phyloP scores from a whole-genome alignment of 92 coral and sea anemone genomes.

The Montipora capitata region DNA sequence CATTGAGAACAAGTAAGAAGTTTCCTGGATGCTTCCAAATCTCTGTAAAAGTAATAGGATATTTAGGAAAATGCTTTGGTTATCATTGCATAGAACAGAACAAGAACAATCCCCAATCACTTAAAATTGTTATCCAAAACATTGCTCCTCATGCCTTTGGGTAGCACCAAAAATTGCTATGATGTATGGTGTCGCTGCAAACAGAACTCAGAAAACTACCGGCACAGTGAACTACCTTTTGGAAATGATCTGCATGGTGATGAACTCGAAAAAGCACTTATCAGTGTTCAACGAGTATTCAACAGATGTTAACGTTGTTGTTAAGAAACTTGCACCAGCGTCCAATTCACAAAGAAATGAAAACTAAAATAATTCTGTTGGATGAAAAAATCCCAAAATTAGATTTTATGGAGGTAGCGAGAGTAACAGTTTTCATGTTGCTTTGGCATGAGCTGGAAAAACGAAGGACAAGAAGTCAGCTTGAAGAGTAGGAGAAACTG shows the following conservation, averaged over 20 bases:
- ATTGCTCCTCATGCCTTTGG: constrained; percentile 72
- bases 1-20: constrained; percentile 12
- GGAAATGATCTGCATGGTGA: constrained; percentile 53
- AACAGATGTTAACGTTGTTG: neutral
- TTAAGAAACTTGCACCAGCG: constrained; percentile 19
- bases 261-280: neutral
- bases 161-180: constrained; percentile 33
- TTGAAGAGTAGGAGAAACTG: too few species aligned
- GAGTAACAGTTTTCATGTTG: constrained; percentile 65
- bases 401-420: constrained; percentile 73
- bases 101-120: constrained; percentile 34
- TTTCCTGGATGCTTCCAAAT: constrained; percentile 35
- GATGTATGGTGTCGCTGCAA: constrained; percentile 38
- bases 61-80: constrained; percentile 53
- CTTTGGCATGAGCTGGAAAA: constrained; percentile 60
- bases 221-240: constrained; percentile 43
- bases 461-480: constrained; percentile 23
- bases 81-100: constrained; percentile 54
- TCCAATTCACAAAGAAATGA: constrained; percentile 49
- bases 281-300: constrained; percentile 24
- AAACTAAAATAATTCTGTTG: constrained; percentile 51
- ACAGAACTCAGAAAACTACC: constrained; percentile 25
- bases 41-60: constrained; percentile 26
- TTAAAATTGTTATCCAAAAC: constrained; percentile 8
- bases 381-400: constrained; percentile 58